Base-by-base conservation (phyloP, 2,888 invertebrate species). In the Drosophila koepferae region DNA sequence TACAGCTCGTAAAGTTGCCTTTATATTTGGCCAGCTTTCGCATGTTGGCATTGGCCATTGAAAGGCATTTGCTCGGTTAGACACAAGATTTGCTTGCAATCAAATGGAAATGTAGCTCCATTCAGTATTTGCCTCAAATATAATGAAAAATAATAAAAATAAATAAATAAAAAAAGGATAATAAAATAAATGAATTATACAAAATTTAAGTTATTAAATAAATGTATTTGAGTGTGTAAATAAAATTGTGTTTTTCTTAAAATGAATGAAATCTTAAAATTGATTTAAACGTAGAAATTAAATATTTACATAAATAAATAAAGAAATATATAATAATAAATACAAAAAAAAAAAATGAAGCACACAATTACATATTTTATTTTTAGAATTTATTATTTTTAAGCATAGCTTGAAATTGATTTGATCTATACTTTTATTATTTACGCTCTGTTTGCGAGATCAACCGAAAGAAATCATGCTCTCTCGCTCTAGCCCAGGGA, bases 1-100 rank as follows among this genome's bases (percentile, higher is more conserved):
- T 77, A 23, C 74, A 78, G 79, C 72, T 67, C 63, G 63, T 63
- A 75, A 65, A 60, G 59, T 76, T 70, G 46, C 38, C 61, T 31
- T 54, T 36, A 65, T 62, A 51, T 64, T 60, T 69, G 64, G 40
- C 51, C 62, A 61, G 44, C 38, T 38, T 46, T 53, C 46, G 18
- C n/a, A 18, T 38, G 53, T n/a, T 31, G n/a, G 49, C 31, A 9
- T 40, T 41, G 18, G 38, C 63, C 44, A 60, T 58, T 67, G 36
- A 61, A 58, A 23, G 56, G 31, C 36, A 51, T 62, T 70, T 55
- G 78, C 28, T 67, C 46, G 68, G 56, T 77, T 73, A 38, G 46
- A 66, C 55, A 60, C 48, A 34, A 14, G 48, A 63, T 23, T 54
- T 58, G 7, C 40, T 23, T 36, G 49, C 58, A 64, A 61, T 77